phyloP scores from a whole-genome alignment of 1,140 invertebrate genomes.

The Thereuonema tuberculata region DNA sequence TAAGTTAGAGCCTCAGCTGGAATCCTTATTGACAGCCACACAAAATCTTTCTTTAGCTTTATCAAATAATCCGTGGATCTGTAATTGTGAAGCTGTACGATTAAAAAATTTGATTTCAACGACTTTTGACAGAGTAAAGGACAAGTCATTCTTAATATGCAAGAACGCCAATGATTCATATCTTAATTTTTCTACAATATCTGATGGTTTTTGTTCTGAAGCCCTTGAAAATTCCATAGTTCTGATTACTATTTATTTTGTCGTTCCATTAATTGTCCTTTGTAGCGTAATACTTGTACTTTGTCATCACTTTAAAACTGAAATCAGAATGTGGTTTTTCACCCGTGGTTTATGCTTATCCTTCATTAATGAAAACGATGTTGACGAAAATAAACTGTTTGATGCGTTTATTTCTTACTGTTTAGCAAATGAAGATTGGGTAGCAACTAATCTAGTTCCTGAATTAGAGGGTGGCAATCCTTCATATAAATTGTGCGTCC shows the following conservation, averaged over 20 bases:
- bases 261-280: neutral
- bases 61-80: neutral
- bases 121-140: neutral
- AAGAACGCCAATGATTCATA: neutral
- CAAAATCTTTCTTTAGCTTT: neutral
- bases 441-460: neutral
- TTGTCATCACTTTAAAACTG: neutral
- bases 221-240: neutral
- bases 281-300: neutral
- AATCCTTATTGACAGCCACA: neutral
- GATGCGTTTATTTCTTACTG: slow-evolving; percentile 7
- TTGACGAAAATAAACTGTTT: neutral
- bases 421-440: neutral
- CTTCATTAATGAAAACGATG: neutral
- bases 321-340: neutral
- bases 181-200: neutral
- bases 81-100: neutral
- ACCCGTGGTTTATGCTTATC: neutral
- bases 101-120: neutral
- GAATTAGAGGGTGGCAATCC: neutral
- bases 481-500: neutral
- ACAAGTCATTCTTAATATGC: neutral
- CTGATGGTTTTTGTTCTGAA: neutral
- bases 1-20: neutral
- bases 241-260: neutral